Evolutionary conservation across 2,797 vertebrate species (phyloP).

Genomic region (Psittacula echo): DNA sequence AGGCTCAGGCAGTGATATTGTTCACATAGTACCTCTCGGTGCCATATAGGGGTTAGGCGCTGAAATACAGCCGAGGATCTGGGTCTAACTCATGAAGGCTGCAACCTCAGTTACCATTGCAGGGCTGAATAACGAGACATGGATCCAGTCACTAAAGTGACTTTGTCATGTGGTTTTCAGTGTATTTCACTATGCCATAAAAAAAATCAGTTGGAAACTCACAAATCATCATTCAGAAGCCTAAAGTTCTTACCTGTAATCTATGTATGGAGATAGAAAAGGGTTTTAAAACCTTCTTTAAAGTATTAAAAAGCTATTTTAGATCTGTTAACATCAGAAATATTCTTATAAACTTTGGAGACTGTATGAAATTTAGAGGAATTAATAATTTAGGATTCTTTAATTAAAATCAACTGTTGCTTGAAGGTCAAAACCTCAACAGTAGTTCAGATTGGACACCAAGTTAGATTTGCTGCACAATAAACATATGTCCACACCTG

Average conservation of each 20-base stretch:
- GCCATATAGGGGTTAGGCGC: not conserved
- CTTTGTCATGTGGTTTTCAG: not conserved
- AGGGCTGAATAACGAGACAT: not conserved
- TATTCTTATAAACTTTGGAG: not conserved
- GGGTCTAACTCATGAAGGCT: not conserved
- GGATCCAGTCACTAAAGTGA: not conserved
- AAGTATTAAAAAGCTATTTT: conserved; percentile 32
- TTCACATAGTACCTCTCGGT: not conserved
- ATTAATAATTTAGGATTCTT: not conserved
- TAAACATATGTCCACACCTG: not conserved
- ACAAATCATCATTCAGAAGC: not conserved
- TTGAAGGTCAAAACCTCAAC: not conserved
- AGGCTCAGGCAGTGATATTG: not conserved
- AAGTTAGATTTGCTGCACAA: not conserved
- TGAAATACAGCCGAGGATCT: not conserved
- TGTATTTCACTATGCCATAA: not conserved
- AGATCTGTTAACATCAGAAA: conserved; percentile 40
- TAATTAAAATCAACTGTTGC: not conserved
- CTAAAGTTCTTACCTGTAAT: not conserved
- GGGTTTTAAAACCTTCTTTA: conserved; percentile 12
- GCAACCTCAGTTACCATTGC: not conserved
- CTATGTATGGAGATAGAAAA: not conserved
- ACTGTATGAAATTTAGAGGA: not conserved
- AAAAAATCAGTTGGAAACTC: not conserved
- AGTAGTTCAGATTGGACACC: not conserved